Evolutionary conservation across 2,797 vertebrate species (phyloP).

Genomic region (Smutsia gigantea): DNA sequence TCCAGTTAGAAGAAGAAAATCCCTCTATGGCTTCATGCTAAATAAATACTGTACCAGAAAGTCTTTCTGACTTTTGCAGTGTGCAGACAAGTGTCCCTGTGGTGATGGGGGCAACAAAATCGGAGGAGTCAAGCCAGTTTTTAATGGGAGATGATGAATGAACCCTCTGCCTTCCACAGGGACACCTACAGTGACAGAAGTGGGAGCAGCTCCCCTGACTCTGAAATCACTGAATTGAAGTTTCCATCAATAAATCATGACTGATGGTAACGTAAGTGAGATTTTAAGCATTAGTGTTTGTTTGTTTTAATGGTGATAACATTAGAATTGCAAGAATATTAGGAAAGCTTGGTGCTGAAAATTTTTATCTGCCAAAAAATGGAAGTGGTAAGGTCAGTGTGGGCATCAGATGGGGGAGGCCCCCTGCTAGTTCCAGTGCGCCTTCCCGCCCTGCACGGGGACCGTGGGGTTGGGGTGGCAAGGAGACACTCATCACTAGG

Average conservation of each 20-base stretch:
- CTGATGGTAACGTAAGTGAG: slow-evolving; percentile 82
- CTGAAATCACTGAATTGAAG: slow-evolving; percentile 92
- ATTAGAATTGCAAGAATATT: neutral
- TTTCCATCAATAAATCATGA: slow-evolving; percentile 89
- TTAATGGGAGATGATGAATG: neutral
- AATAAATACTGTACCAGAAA: neutral
- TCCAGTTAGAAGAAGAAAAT: neutral
- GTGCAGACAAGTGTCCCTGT: neutral
- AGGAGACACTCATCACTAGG: neutral
- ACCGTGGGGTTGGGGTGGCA: rapidly evolving
- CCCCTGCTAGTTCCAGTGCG: rapidly evolving
- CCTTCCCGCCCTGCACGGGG: neutral
- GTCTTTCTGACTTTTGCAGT: neutral
- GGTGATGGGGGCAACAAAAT: neutral
- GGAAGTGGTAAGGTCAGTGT: neutral
- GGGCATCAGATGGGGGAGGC: neutral
- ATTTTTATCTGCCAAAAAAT: neutral
- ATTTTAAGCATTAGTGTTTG: neutral
- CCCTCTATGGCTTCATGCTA: neutral
- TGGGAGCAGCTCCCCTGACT: slow-evolving; percentile 94
- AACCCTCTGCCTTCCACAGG: slow-evolving; percentile 83
- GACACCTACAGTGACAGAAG: slow-evolving; percentile 96
- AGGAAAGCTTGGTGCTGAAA: neutral
- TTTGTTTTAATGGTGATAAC: neutral
- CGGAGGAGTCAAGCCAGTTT: neutral